Conservation (phyloP, 2,888 invertebrate genomes). For the Theretra japonica region DNA sequence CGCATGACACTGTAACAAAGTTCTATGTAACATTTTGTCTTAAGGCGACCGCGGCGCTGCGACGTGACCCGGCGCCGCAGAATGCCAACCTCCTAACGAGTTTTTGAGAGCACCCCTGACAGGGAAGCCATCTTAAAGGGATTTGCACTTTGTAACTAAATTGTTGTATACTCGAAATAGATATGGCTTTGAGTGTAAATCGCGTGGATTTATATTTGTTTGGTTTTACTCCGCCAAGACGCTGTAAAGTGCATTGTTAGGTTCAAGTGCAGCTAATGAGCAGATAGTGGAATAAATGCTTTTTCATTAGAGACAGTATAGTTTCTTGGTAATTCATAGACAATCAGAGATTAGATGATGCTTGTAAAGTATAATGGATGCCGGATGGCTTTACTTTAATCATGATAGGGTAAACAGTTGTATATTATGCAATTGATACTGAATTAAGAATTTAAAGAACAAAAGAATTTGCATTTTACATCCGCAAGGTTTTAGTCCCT, state of each 20-base stretch:
- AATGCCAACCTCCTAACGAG: slow-evolving; percentile 80
- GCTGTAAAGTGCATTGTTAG: not conserved
- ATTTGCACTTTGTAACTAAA: slow-evolving; percentile 81
- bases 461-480: too few relatives aligned
- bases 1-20: slow-evolving; percentile 52
- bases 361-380: too few relatives aligned
- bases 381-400: too few relatives aligned
- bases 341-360: too few relatives aligned
- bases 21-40: slow-evolving; percentile 71
- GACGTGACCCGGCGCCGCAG: slow-evolving; percentile 80
- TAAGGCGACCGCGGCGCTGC: slow-evolving; percentile 55
- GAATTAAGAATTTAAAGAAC: too few relatives aligned
- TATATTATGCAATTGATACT: too few relatives aligned
- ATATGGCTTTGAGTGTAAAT: slow-evolving; percentile 44
- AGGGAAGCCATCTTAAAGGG: slow-evolving; percentile 77
- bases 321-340: too few relatives aligned
- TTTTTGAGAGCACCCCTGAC: slow-evolving; percentile 78
- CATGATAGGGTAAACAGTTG: too few relatives aligned
- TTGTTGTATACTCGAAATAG: slow-evolving; percentile 62
- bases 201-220: slow-evolving; percentile 32
- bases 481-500: too few relatives aligned
- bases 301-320: too few relatives aligned
- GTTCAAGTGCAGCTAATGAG: not conserved
- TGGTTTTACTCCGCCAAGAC: slow-evolving; percentile 34
- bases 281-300: too few relatives aligned